These are phyloP conservation scores for Nomada flava DNA, from an alignment of 2,888 invertebrate genomes.

Conservation along the genomic window DNA sequence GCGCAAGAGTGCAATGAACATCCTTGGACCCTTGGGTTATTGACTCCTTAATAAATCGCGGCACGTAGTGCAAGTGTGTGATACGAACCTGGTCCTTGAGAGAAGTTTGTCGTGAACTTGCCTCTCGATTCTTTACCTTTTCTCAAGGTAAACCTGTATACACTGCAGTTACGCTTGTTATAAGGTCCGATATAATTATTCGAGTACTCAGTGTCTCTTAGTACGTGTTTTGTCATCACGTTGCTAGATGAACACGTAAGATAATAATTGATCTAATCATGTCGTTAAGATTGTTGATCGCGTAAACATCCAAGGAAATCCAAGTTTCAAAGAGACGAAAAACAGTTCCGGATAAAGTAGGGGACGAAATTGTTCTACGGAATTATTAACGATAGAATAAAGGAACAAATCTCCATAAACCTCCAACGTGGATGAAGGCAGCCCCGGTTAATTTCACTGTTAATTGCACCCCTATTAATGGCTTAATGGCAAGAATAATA, in stretches of 20 bases:
- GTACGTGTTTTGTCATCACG: background rate
- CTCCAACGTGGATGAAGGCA: too few relatives aligned
- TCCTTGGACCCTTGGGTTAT: background rate
- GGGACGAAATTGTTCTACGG: too few relatives aligned
- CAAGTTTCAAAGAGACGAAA: too few relatives aligned
- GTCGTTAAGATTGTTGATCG: too few relatives aligned
- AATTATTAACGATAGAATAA: too few relatives aligned
- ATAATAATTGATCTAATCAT: slow-evolving; percentile 1
- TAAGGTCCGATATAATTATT: background rate
- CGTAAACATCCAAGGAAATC: too few relatives aligned
- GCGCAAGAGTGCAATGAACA: background rate
- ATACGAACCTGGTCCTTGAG: background rate
- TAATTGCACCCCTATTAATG: too few relatives aligned
- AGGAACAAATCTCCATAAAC: too few relatives aligned
- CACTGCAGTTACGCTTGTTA: background rate
- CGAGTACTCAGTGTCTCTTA: background rate
- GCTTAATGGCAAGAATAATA: too few relatives aligned
- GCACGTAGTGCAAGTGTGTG: background rate
- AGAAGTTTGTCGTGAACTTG: slow-evolving; percentile 22
- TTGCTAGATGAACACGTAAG: background rate
- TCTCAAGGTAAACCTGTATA: slow-evolving; percentile 31
- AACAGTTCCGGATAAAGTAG: too few relatives aligned
- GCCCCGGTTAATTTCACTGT: too few relatives aligned
- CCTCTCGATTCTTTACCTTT: background rate
- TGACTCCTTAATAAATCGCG: background rate